Evolutionary conservation across 2,797 vertebrate genomes (phyloP).

Genomic region (Lagocephalus sceleratus): DNA sequence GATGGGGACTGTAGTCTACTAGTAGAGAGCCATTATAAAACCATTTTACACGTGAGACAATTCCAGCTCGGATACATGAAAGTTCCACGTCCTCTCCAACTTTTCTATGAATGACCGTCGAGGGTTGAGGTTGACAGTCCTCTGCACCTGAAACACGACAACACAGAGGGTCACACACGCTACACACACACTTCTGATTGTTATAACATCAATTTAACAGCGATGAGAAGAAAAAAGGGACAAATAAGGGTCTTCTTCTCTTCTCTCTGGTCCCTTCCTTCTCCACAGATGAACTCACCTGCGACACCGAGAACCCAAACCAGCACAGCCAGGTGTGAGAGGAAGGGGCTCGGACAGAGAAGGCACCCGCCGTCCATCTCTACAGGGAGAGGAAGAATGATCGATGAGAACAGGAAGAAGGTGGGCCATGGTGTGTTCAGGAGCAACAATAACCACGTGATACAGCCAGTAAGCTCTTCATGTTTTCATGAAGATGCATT

Average conservation of each 20-base stretch:
- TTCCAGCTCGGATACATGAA: not conserved
- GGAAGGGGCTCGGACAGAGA: not conserved
- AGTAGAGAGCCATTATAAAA: accelerated
- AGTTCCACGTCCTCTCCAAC: slow-evolving; percentile 41
- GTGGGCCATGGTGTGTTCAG: no score
- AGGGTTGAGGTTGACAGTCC: not conserved
- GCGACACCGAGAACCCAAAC: slow-evolving; percentile 10
- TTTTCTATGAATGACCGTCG: slow-evolving; percentile 13
- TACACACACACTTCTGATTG: no score
- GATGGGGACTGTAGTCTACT: not conserved
- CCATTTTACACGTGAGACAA: accelerated
- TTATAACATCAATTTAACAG: no score
- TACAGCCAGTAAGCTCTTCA: no score
- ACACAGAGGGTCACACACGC: no score
- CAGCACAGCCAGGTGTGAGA: not conserved
- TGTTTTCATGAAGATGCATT: no score
- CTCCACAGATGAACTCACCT: no score
- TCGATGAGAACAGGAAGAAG: no score
- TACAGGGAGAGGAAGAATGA: slow-evolving; percentile 2
- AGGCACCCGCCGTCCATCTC: slow-evolving; percentile 2
- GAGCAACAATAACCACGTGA: no score
- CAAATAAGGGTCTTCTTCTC: no score
- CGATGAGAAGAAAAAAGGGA: no score
- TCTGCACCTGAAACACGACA: slow-evolving; percentile 48
- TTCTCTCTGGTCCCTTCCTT: no score